Evolutionary conservation across 92 coral and sea anemone genomes (phyloP).

Genomic region (Heliopora coerulea): DNA sequence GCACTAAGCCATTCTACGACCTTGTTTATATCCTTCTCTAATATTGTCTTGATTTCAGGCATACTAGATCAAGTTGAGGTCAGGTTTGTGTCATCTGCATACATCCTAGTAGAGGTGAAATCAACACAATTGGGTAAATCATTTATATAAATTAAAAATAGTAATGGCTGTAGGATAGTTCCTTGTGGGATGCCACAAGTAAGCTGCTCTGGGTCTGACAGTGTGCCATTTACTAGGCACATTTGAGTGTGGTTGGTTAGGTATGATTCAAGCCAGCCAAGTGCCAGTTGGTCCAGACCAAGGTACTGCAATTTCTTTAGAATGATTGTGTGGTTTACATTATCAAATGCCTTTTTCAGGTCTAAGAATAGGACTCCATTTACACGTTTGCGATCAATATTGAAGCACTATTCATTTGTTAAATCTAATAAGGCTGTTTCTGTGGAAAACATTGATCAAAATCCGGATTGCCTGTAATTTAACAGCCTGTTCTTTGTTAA

Average conservation of each 20-base stretch:
- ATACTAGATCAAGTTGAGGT: constrained; percentile 34
- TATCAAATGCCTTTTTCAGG: constrained; percentile 4
- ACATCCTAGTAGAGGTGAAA: constrained; percentile 12
- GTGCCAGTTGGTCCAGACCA: background rate
- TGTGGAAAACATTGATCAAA: constrained; percentile 14
- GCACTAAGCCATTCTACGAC: constrained; percentile 43
- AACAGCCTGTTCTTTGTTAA: constrained; percentile 10
- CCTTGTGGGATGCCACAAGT: constrained; percentile 52
- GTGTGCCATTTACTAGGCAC: constrained; percentile 12
- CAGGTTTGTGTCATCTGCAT: constrained; percentile 51
- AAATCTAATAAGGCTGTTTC: constrained; percentile 14
- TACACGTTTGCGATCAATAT: constrained; percentile 27
- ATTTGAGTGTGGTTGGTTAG: constrained; percentile 31
- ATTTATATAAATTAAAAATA: constrained; percentile 39
- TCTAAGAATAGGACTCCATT: constrained; percentile 27
- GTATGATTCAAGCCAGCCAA: constrained; percentile 28
- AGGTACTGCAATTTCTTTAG: background rate
- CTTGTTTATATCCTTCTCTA: constrained; percentile 30
- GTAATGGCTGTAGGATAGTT: constrained; percentile 43
- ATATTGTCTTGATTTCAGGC: constrained; percentile 13
- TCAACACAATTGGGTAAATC: constrained; percentile 45
- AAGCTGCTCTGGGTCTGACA: constrained; percentile 23
- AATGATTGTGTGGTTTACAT: background rate
- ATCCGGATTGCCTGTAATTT: constrained; percentile 9
- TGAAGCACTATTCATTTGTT: constrained; percentile 32